Percentiles rank a stretch among this genome's conserved stretches.
These are phyloP conservation scores for Cygnus atratus DNA, from an alignment of 2,113 vertebrate species.

Conservation along the genomic window DNA sequence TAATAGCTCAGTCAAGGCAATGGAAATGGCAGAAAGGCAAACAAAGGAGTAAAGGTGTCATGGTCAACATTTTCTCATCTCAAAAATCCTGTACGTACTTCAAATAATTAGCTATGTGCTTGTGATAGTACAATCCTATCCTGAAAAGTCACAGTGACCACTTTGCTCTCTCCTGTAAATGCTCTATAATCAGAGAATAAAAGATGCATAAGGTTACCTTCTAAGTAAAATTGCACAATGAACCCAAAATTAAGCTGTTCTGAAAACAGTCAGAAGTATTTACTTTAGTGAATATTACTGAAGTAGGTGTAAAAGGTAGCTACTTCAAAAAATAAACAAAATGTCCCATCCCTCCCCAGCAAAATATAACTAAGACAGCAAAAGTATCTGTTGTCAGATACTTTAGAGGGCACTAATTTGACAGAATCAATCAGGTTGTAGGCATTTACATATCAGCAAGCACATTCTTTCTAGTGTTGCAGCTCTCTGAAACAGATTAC, in stretches of 20 bases:
- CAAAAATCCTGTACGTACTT: background rate
- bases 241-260: background rate
- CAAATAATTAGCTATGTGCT: background rate
- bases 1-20: background rate
- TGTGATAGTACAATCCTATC: background rate
- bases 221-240: background rate
- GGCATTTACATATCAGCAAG: background rate
- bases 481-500: background rate
- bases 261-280: background rate
- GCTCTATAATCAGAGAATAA: background rate
- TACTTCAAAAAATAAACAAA: background rate
- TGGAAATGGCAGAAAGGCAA: background rate
- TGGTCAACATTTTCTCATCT: background rate
- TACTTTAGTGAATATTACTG: too few relatives aligned
- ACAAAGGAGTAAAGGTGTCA: background rate
- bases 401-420: fast-evolving
- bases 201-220: background rate
- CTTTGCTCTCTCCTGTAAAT: background rate
- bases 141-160: background rate
- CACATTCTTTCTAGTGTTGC: too few relatives aligned
- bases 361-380: background rate
- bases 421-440: background rate
- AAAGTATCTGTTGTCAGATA: background rate
- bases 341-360: fast-evolving
- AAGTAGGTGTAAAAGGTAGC: background rate